Percentiles rank a stretch among this genome's conserved stretches.
These are phyloP conservation scores for Lepus timidus DNA, from an alignment of 2,113 vertebrate species.

Conservation along the genomic window DNA sequence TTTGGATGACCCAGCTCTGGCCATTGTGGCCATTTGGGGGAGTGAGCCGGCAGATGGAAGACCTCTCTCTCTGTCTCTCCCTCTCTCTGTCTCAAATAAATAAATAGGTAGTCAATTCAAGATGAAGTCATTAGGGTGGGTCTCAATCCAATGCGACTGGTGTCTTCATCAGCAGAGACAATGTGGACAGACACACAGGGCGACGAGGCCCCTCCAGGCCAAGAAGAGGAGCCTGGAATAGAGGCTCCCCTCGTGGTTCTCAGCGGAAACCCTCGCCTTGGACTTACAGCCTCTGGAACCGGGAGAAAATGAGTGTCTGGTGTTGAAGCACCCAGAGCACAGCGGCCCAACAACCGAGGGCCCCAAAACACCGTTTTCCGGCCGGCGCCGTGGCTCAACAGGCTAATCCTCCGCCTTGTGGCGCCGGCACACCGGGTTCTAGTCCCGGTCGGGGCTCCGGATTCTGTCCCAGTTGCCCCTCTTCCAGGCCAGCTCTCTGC, in stretches of 20 bases:
- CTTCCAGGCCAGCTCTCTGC: too few relatives aligned
- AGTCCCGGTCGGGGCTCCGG: too few relatives aligned
- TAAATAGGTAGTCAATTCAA: not conserved
- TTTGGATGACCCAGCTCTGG: too few relatives aligned
- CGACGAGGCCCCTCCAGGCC: not conserved
- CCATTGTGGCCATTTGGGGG: too few relatives aligned
- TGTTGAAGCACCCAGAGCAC: not conserved
- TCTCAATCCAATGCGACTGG: not conserved
- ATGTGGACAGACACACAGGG: not conserved
- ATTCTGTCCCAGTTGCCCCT: too few relatives aligned
- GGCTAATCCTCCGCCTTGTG: too few relatives aligned
- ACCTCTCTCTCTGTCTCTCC: too few relatives aligned
- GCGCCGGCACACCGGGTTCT: too few relatives aligned
- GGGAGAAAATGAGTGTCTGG: not conserved
- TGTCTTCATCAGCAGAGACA: not conserved
- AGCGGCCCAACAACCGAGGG: not conserved
- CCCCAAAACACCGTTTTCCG: not conserved
- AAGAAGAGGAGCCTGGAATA: not conserved
- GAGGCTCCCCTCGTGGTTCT: not conserved
- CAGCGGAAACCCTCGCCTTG: not conserved
- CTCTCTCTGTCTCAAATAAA: too few relatives aligned
- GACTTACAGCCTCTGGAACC: not conserved
- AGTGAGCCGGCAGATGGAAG: too few relatives aligned
- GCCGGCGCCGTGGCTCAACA: too few relatives aligned
- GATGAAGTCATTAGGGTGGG: not conserved